These are phyloP conservation scores for Chaetophractus vellerosus DNA, from an alignment of 2,797 vertebrate genomes.

Conservation along the genomic window DNA sequence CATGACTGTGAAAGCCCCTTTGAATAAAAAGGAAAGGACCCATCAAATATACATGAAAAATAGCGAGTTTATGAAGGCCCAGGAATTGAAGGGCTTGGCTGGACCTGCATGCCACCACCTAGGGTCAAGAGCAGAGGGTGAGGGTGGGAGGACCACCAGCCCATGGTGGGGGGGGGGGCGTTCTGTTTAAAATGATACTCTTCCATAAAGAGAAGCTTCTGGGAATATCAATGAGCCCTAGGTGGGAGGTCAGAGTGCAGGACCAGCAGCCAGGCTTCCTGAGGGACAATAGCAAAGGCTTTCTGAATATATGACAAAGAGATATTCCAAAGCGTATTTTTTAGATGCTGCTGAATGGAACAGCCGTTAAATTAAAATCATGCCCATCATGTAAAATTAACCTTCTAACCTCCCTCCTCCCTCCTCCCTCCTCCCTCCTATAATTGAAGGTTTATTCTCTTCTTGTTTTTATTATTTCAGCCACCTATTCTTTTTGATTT, in stretches of 20 bases:
- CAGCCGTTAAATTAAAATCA: constrained; percentile 85
- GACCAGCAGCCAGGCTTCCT: constrained; percentile 94
- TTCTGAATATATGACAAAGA: constrained; percentile 88
- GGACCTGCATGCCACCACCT: constrained; percentile 89
- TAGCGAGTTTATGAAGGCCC: constrained; percentile 89
- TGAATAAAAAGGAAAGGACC: constrained; percentile 89
- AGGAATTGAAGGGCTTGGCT: constrained; percentile 88
- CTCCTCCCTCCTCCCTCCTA: constrained; percentile 64
- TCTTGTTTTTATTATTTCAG: constrained; percentile 28
- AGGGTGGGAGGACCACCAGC: constrained; percentile 90
- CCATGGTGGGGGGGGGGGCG: constrained; percentile 88
- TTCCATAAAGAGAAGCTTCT: constrained; percentile 90
- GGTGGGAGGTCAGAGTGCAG: constrained; percentile 93
- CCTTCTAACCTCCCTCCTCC: constrained; percentile 68
- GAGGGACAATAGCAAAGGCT: constrained; percentile 89
- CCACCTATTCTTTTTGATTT: constrained; percentile 20
- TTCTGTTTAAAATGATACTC: constrained; percentile 91
- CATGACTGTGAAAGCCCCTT: constrained; percentile 91
- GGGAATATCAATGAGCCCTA: constrained; percentile 90
- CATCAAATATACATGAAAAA: constrained; percentile 93
- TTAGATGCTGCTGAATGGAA: constrained; percentile 83
- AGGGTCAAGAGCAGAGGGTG: constrained; percentile 62
- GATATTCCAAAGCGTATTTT: constrained; percentile 85
- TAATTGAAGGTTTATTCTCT: constrained; percentile 58
- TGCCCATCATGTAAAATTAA: constrained; percentile 87